These are phyloP conservation scores for Oreohelix idahoensis DNA, from an alignment of 1,140 invertebrate species.

Conservation along the genomic window DNA sequence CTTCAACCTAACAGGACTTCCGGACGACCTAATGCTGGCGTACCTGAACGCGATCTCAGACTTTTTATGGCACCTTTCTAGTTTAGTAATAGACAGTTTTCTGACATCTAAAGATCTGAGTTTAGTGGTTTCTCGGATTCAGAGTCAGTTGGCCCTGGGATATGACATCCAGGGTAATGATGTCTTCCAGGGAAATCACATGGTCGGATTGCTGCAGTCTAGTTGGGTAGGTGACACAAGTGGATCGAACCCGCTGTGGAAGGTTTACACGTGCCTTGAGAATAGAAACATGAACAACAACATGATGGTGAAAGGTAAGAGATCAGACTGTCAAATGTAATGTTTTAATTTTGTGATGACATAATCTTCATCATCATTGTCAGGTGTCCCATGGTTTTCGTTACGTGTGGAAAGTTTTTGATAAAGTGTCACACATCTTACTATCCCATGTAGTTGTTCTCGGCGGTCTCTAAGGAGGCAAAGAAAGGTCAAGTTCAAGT, in stretches of 20 bases:
- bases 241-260: slow-evolving; percentile 20
- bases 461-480: too few species aligned
- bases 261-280: slow-evolving; percentile 46
- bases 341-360: too few species aligned
- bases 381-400: too few species aligned
- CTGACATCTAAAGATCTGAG: slow-evolving; percentile 7
- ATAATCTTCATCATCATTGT: too few species aligned
- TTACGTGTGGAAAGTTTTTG: too few species aligned
- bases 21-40: background rate
- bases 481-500: too few species aligned
- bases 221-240: background rate
- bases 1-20: slow-evolving; percentile 28
- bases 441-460: too few species aligned
- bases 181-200: background rate
- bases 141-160: slow-evolving; percentile 38
- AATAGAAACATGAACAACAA: slow-evolving; percentile 45
- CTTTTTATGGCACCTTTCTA: slow-evolving; percentile 30
- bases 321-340: too few species aligned
- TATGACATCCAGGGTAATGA: slow-evolving; percentile 19
- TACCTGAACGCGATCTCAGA: slow-evolving; percentile 20
- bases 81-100: slow-evolving; percentile 10
- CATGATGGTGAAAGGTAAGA: slow-evolving; percentile 46
- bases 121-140: slow-evolving; percentile 38
- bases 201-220: background rate
- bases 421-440: too few species aligned